These are phyloP conservation scores for Phrynosoma blainvillii DNA, from an alignment of 2,113 vertebrate species.

Conservation along the genomic window DNA sequence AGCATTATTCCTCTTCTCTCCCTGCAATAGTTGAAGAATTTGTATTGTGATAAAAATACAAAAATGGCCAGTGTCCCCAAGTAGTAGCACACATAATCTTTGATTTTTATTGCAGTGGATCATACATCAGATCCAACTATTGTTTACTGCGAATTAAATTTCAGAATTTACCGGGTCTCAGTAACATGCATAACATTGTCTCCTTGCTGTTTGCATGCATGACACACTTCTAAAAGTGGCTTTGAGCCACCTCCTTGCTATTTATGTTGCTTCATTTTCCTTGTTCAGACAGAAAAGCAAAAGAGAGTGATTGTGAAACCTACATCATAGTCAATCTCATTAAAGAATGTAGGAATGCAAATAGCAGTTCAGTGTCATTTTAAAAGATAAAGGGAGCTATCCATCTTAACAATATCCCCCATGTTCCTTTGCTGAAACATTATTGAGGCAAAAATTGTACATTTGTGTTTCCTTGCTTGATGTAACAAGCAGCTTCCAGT, in stretches of 20 bases:
- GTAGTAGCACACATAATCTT: not conserved
- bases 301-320: not conserved
- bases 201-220: not conserved
- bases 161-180: not conserved
- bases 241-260: not conserved
- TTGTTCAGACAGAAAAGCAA: not conserved
- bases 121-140: not conserved
- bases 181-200: not conserved
- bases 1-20: not conserved
- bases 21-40: not conserved
- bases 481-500: not conserved
- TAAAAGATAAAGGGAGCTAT: slow-evolving; percentile 16
- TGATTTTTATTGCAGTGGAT: not conserved
- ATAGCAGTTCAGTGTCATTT: slow-evolving; percentile 1
- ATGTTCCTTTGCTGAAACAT: not conserved
- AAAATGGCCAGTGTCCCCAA: not conserved
- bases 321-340: not conserved
- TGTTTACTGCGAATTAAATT: not conserved
- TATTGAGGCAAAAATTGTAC: not conserved
- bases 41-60: not conserved
- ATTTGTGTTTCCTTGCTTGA: not conserved
- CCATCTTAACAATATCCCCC: not conserved
- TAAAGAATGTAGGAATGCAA: slow-evolving; percentile 17
- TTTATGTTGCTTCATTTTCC: not conserved
- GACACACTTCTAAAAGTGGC: not conserved